Evolutionary conservation across 30 jellyfish, hydroid and myxozoan species (phyloP).

Genomic region (Rhopilema esculentum): DNA sequence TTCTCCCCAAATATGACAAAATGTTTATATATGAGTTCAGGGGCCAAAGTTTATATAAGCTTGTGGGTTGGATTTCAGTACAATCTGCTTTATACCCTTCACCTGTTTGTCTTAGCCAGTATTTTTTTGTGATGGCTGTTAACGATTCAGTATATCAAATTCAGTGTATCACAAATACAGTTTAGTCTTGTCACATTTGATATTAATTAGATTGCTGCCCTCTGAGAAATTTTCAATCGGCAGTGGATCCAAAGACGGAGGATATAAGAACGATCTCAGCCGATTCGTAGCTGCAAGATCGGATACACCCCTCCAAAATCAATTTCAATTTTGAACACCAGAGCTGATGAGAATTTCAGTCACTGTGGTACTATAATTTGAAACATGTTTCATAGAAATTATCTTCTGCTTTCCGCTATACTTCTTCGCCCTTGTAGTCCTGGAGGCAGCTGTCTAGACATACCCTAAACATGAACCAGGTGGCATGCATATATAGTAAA

Average conservation of each 20-base stretch:
- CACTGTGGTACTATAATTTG: conserved; percentile 45
- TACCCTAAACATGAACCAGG: too few species aligned
- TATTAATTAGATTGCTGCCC: too few species aligned
- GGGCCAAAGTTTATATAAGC: too few species aligned
- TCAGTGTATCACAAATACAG: neutral
- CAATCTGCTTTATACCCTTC: too few species aligned
- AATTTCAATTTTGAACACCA: conserved; percentile 49
- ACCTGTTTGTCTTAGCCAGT: too few species aligned
- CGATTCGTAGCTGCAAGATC: conserved; percentile 11
- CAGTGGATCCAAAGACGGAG: conserved; percentile 5
- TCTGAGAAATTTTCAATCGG: too few species aligned
- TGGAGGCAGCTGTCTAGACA: too few species aligned
- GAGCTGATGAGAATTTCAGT: conserved; percentile 50
- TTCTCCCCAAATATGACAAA: neutral
- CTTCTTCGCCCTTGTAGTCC: too few species aligned
- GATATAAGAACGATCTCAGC: conserved; percentile 69
- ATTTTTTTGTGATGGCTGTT: neutral
- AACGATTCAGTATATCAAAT: neutral
- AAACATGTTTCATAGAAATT: conserved; percentile 11
- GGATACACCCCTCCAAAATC: conserved; percentile 76
- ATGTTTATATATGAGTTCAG: too few species aligned
- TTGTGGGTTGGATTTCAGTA: too few species aligned
- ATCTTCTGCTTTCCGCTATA: too few species aligned
- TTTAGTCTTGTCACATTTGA: neutral
- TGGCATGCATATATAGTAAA: too few species aligned